phyloP scores from a whole-genome alignment of 1,140 invertebrate species.

The Dreissena rostriformis region DNA sequence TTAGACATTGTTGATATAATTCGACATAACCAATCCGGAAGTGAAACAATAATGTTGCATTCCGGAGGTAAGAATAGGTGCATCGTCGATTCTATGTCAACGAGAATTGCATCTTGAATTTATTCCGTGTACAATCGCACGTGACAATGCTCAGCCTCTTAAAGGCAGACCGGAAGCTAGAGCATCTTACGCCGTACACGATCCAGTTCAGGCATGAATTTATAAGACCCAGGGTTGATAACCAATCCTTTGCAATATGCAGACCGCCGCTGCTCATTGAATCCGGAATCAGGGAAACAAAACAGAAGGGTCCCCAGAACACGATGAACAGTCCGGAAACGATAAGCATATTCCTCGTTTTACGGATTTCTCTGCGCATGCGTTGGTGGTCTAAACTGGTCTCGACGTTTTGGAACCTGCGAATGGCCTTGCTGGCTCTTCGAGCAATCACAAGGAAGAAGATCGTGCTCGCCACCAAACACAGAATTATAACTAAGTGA shows the following conservation, averaged over 20 bases:
- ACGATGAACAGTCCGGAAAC: slow-evolving; percentile 29
- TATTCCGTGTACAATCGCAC: slow-evolving; percentile 5
- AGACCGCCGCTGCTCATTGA: not conserved
- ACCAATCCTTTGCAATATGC: slow-evolving; percentile 7
- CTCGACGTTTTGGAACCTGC: not conserved
- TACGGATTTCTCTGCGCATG: not conserved
- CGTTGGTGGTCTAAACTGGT: not conserved
- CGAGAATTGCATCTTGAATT: slow-evolving; percentile 1
- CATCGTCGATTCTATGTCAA: not conserved
- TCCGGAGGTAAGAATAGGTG: no score
- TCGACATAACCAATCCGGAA: no score
- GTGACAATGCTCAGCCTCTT: slow-evolving; percentile 18
- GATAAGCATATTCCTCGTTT: slow-evolving; percentile 9
- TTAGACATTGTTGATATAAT: no score
- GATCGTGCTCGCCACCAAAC: not conserved
- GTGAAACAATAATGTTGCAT: no score
- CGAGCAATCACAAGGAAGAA: not conserved
- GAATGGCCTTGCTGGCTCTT: not conserved
- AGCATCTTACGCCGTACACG: slow-evolving; percentile 20
- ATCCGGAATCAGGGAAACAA: not conserved
- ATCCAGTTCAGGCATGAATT: slow-evolving; percentile 41
- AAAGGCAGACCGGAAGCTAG: slow-evolving; percentile 16
- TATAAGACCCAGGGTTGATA: slow-evolving; percentile 12
- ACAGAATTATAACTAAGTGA: not conserved
- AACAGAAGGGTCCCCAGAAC: slow-evolving; percentile 34